These are phyloP conservation scores for Drosophila paulistorum DNA, from an alignment of 1,140 invertebrate species.

Conservation along the genomic window DNA sequence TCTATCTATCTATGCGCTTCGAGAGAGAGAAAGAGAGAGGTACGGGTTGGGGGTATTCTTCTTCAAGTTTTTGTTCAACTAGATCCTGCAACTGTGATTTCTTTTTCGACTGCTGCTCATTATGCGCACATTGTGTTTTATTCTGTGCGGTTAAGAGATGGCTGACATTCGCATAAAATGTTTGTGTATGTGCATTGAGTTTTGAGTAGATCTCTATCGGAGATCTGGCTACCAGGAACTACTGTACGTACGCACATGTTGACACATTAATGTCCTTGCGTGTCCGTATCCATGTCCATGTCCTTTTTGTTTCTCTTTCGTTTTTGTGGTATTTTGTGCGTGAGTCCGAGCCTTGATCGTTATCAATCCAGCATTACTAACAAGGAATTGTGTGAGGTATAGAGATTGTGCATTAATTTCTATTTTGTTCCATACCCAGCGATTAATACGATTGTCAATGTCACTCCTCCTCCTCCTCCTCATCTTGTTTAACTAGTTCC, in stretches of 20 bases:
- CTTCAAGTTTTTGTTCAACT: background rate
- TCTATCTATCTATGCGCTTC: conserved; percentile 35
- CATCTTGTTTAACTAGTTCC: background rate
- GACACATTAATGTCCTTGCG: conserved; percentile 74
- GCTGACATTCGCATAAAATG: conserved; percentile 69
- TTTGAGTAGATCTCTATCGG: conserved; percentile 55
- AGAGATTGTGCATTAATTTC: conserved; percentile 68
- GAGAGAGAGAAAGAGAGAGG: background rate
- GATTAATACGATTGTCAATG: conserved; percentile 66
- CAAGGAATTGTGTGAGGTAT: conserved; percentile 69
- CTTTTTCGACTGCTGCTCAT: conserved; percentile 49
- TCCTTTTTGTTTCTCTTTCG: background rate
- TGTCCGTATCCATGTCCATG: conserved; percentile 17
- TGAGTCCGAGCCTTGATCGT: conserved; percentile 65
- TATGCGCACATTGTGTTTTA: conserved; percentile 75
- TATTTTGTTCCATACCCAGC: conserved; percentile 46
- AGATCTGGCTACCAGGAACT: conserved; percentile 67
- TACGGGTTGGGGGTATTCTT: background rate
- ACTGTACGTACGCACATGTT: conserved; percentile 70
- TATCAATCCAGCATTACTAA: conserved; percentile 70
- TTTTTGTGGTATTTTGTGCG: conserved; percentile 37
- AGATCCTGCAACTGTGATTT: conserved; percentile 21
- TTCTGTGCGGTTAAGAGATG: conserved; percentile 9
- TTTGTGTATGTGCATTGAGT: conserved; percentile 19
- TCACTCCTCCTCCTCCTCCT: background rate